Percentiles rank a stretch among this genome's conserved stretches.
phyloP scores from a whole-genome alignment of 2,797 vertebrate species.

The Anas georgica region DNA sequence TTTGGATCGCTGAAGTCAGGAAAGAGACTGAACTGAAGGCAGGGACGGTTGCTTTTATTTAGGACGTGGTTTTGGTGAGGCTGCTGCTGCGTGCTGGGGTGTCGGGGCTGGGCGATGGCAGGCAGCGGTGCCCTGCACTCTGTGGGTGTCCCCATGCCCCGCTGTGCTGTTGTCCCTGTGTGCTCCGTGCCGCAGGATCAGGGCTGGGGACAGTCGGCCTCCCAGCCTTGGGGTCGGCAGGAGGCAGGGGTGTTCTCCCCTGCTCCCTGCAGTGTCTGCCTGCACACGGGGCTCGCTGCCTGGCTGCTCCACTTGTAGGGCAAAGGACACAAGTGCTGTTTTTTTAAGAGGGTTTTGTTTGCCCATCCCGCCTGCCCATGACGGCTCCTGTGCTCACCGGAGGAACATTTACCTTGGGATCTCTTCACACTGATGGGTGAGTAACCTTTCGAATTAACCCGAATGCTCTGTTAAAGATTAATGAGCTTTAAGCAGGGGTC shows the following conservation, averaged over 20 bases:
- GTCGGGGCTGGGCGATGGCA: not conserved
- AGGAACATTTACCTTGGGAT: not conserved
- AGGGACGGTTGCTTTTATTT: not conserved
- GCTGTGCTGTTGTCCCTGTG: not conserved
- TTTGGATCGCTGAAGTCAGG: not conserved
- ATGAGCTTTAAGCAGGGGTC: not conserved
- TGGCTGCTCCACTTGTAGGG: not conserved
- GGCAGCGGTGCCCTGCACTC: not conserved
- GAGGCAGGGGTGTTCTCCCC: not conserved
- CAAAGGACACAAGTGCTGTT: not conserved
- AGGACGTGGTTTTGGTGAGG: fast-evolving
- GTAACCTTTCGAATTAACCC: not conserved
- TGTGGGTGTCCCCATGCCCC: not conserved
- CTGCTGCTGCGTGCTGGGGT: not conserved
- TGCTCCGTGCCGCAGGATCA: not conserved
- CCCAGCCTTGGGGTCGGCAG: not conserved
- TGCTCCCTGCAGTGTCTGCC: not conserved
- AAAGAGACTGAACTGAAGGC: not conserved
- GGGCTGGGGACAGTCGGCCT: not conserved
- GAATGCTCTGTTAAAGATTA: not conserved
- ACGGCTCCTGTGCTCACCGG: not conserved
- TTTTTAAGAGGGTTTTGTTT: not conserved
- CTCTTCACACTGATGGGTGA: not conserved
- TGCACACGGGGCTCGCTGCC: not conserved
- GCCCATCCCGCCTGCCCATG: not conserved